Evolutionary conservation across 2,113 vertebrate genomes (phyloP), one percentile per base, ranked within the genome.

Genomic region (Vanacampus margaritifer): DNA sequence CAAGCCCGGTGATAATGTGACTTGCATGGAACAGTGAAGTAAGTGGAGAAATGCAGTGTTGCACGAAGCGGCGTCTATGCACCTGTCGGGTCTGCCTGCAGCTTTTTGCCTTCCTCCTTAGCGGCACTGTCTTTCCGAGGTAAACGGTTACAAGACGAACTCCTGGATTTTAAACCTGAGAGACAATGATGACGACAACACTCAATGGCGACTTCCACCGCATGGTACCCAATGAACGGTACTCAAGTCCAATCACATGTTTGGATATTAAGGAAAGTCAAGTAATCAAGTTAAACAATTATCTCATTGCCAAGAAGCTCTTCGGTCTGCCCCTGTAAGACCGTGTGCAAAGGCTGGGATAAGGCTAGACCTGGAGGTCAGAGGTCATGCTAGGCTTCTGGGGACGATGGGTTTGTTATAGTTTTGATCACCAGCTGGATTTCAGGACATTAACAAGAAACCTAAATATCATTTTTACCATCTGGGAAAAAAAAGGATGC

Each of bases 81-180:
- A 95, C 93, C 93, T 95, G 93, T 92, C 86, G 89, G 91, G 83
- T 95, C 93, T 92, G 88, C 83, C 89, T 92, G 91, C 57, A 85
- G 87, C 81, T 91, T 91, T 91, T 89, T 93, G 86, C 86, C 79
- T 62, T 88, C 82, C 83, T 92, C 92, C 85, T 94, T 93, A 90
- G 86, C 79, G 84, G 82, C 84, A 90, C 86, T 93, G 90, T 87
- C 79, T 91, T 91, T 94, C 90, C 92, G 94, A 94, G 83, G 92
- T 92, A 95, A 91, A 82, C 94, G 94, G 87, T 92, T 95, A 93
- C 94, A 93, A 86, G 92, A 95, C 23, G 92, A 89, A 87, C 93
- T 95, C 90, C 94, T 94, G 80, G 87, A 91, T 90, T 90, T 90
- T 88, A 88, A 70, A 92, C 91, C 94, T 96, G 84, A 72, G 93